These are phyloP conservation scores for Argyra leucocephala DNA, from an alignment of 2,888 invertebrate species.

Conservation along the genomic window DNA sequence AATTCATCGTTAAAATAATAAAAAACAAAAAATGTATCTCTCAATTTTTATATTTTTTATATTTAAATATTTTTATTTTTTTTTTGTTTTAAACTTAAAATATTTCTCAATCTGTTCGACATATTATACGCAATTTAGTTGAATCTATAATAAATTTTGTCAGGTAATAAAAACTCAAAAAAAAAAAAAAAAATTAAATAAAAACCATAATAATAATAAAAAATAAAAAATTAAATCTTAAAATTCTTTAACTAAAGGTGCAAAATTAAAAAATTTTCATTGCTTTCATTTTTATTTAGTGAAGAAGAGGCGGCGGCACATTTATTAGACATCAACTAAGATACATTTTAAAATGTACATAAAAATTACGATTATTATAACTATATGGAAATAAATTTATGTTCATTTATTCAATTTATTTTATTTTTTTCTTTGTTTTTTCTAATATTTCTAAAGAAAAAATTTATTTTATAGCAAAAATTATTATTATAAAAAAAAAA, in stretches of 20 bases:
- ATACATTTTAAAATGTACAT: neutral
- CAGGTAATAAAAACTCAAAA: neutral
- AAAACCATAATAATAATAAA: neutral
- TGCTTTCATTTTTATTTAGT: neutral
- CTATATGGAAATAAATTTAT: too few relatives aligned
- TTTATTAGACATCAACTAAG: too few relatives aligned
- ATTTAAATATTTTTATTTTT: too few relatives aligned
- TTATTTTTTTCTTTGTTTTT: too few relatives aligned
- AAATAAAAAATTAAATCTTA: too few relatives aligned
- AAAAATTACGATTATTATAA: neutral
- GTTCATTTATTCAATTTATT: too few relatives aligned
- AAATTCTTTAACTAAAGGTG: neutral
- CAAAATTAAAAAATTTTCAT: neutral
- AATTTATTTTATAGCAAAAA: too few relatives aligned
- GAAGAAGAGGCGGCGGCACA: too few relatives aligned
- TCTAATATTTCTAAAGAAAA: too few relatives aligned
- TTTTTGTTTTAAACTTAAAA: neutral
- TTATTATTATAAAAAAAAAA: too few relatives aligned
- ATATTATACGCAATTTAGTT: slow-evolving; percentile 1
- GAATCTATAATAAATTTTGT: slow-evolving; percentile 2
- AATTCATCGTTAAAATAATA: neutral
- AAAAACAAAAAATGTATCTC: too few relatives aligned
- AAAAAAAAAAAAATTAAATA: neutral
- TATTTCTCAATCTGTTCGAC: slow-evolving; percentile 6
- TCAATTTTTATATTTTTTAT: neutral